These are phyloP conservation scores for Drosophila prolongata DNA, from an alignment of 2,888 invertebrate species.

Conservation along the genomic window DNA sequence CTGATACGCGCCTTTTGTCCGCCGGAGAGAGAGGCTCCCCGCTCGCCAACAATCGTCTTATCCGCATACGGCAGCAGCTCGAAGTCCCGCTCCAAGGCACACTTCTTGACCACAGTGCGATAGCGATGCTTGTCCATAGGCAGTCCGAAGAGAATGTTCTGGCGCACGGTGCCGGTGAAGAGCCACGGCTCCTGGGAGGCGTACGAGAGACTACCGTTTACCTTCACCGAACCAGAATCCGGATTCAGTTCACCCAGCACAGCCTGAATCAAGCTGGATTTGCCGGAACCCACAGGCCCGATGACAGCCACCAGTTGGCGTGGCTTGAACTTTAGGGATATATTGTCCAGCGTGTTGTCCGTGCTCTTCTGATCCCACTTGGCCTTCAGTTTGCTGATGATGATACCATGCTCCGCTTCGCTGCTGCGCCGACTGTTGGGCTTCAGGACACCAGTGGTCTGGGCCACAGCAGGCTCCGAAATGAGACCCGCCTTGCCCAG, in stretches of 20 bases:
- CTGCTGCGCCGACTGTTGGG: conserved; percentile 60
- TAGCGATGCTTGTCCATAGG: conserved; percentile 87
- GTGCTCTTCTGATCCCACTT: conserved; percentile 88
- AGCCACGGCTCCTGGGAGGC: conserved; percentile 95
- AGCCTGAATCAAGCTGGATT: conserved; percentile 86
- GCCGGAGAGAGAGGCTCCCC: conserved; percentile 93
- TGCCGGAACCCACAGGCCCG: conserved; percentile 90
- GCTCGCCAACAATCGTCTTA: conserved; percentile 90
- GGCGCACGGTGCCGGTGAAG: conserved; percentile 89
- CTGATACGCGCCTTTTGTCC: conserved; percentile 95
- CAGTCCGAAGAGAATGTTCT: conserved; percentile 87
- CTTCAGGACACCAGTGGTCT: conserved; percentile 68
- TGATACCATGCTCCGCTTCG: conserved; percentile 84
- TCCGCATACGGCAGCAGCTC: conserved; percentile 87
- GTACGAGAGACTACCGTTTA: conserved; percentile 88
- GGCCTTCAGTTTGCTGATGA: conserved; percentile 87
- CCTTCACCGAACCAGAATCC: conserved; percentile 85
- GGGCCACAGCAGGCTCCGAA: conserved; percentile 61
- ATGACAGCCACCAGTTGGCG: conserved; percentile 89
- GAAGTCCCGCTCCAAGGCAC: conserved; percentile 86
- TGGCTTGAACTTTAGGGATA: conserved; percentile 88
- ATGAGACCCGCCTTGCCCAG: conserved; percentile 54
- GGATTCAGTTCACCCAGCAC: conserved; percentile 86
- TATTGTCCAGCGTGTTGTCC: conserved; percentile 88
- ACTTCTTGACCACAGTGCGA: conserved; percentile 85